Evolutionary conservation across 2,888 invertebrate species (phyloP).

Genomic region (Apamea anceps): DNA sequence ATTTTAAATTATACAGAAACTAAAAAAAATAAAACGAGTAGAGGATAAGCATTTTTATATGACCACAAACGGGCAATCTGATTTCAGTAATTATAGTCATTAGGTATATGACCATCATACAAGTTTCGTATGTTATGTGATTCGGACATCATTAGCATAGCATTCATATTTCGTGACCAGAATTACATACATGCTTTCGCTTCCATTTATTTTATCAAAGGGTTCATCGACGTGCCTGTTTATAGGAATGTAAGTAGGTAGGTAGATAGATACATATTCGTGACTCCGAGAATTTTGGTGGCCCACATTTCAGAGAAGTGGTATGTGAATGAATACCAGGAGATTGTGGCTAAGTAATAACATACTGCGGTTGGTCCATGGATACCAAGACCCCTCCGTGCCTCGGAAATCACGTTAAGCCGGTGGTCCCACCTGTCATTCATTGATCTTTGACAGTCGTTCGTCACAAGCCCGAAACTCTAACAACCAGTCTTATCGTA

Average conservation of each 20-base stretch:
- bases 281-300: constrained; percentile 1
- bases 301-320: constrained; percentile 4
- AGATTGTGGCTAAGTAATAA: no score
- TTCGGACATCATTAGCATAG: constrained; percentile 49
- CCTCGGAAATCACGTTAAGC: no score
- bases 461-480: no score
- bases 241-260: not conserved
- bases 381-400: no score
- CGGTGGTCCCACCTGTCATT: no score
- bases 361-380: no score
- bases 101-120: constrained; percentile 15
- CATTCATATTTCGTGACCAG: constrained; percentile 48
- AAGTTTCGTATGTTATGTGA: not conserved
- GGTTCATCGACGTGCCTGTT: not conserved
- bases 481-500: no score
- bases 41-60: not conserved
- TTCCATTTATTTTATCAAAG: constrained; percentile 42
- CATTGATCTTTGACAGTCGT: no score
- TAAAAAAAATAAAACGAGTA: not conserved
- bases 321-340: not conserved
- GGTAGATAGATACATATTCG: not conserved
- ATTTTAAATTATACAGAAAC: not conserved
- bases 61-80: constrained; percentile 1
- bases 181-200: constrained; percentile 42
- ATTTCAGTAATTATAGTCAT: constrained; percentile 32